Percentiles rank a stretch among this genome's conserved stretches.
Evolutionary conservation across 2,888 invertebrate genomes (phyloP).

Genomic region (Seira sanloemensis): DNA sequence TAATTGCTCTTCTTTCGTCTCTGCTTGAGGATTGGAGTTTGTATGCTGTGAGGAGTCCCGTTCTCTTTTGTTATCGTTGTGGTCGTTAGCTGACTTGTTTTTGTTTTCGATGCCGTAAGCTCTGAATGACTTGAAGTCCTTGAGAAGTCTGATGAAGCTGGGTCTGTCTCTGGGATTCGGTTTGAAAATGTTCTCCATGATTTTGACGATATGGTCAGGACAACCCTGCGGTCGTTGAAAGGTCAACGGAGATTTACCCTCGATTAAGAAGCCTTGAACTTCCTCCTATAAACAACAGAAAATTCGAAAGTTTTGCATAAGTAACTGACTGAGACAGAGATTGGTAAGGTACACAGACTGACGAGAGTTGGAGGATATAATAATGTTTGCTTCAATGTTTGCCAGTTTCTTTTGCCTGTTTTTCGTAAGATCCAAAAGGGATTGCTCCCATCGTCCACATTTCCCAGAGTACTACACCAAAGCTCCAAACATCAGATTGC

Average conservation of each 20-base stretch:
- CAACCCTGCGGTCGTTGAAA: conserved; percentile 38
- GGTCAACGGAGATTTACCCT: conserved; percentile 39
- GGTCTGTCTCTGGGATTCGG: conserved; percentile 53
- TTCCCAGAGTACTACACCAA: conserved; percentile 59
- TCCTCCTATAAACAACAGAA: neutral
- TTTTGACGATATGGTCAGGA: conserved; percentile 9
- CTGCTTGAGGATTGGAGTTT: neutral
- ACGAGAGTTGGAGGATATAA: too few relatives aligned
- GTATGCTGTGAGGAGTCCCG: too few relatives aligned
- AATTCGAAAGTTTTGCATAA: neutral
- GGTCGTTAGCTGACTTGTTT: neutral
- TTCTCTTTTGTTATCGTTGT: neutral
- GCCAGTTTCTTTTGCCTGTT: neutral
- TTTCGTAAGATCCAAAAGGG: conserved; percentile 34
- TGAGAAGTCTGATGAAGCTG: conserved; percentile 35
- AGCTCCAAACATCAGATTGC: conserved; percentile 56
- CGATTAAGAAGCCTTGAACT: neutral
- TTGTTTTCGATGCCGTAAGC: neutral
- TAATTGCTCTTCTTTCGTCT: neutral
- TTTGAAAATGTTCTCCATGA: conserved; percentile 51
- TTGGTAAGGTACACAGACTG: too few relatives aligned
- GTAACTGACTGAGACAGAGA: neutral
- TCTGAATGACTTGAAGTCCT: conserved; percentile 22
- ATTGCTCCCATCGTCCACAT: conserved; percentile 49
- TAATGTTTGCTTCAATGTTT: too few relatives aligned